Evolutionary conservation across 2,888 invertebrate species (phyloP).

Genomic region (Drosophila subsilvestris): DNA sequence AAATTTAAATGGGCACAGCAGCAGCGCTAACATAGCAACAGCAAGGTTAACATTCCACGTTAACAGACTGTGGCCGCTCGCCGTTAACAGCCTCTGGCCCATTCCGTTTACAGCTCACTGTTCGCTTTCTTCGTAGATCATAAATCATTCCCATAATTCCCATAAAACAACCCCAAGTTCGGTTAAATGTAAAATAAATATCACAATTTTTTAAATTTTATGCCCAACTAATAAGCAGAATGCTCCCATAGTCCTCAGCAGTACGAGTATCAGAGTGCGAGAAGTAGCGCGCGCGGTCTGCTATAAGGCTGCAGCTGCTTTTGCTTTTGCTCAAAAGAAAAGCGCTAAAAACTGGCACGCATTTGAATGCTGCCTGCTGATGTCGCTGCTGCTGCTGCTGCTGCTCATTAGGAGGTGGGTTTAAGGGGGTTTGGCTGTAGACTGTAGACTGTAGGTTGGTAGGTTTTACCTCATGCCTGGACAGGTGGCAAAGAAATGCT

Average conservation of each 20-base stretch:
- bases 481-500: constrained; percentile 59
- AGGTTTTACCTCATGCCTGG: constrained; percentile 18
- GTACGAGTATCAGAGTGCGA: not conserved
- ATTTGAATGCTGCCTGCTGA: constrained; percentile 51
- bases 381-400: constrained; percentile 29
- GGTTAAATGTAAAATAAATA: not conserved
- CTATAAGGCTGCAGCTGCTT: constrained; percentile 51
- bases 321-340: constrained; percentile 23
- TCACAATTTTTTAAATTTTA: not conserved
- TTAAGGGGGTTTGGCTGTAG: constrained; percentile 16
- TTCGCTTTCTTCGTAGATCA: no score
- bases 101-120: not conserved
- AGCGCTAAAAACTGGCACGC: constrained; percentile 55
- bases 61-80: no score
- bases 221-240: constrained; percentile 14
- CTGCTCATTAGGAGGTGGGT: constrained; percentile 60
- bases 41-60: no score
- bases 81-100: not conserved
- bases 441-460: constrained; percentile 2
- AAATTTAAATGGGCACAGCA: no score
- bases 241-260: not conserved
- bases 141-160: no score
- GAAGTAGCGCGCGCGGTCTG: not conserved
- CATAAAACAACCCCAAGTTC: no score
- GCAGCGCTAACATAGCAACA: no score